Base-by-base conservation (phyloP, 2,888 invertebrate species). In the Frankliniella fusca region DNA sequence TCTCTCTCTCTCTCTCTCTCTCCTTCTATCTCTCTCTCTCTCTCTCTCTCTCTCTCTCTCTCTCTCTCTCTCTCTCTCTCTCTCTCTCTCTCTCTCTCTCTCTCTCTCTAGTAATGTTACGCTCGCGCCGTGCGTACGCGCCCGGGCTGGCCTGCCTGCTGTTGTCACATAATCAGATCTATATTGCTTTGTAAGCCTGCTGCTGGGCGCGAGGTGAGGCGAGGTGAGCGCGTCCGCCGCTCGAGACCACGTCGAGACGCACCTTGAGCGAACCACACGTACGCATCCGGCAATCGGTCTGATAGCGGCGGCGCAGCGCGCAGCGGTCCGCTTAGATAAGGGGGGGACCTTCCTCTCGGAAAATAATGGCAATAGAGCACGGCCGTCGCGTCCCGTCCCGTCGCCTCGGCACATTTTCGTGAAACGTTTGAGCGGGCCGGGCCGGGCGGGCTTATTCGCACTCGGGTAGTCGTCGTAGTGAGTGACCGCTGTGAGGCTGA, bases 81-180 rank as follows among this genome's bases (percentile, higher is more conserved):
- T 70, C n/a, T 70, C 23, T 23, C 11, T 23, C 23, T 23, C n/a
- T n/a, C n/a, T 23, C 70, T 70, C 70, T 70, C 70, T 20, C 70
- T n/a, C 70, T 23, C 70, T 20, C 15, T 15, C 23, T 23, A 11
- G n/a, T 0, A 3, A n/a, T 23, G n/a, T n/a, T n/a, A n/a, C n/a
- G 38, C 38, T 38, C 38, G 38, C 38, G 65, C 65, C 3, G 65
- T 23, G 10, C 70, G 70, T 11, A 23, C 8, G 70, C n/a, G 23
- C 20, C 70, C 3, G 70, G 23, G 70, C n/a, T 23, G 11, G 54
- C 54, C 54, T 5, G 54, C 54, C 54, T 54, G 54, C 54, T 54
- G 54, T 54, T 54, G 54, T 54, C 54, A 54, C 54, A 54, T 54
- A 54, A 54, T 54, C 54, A 54, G 54, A 54, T 54, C 54, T 54